These are phyloP conservation scores for Orcinus orca DNA, from an alignment of 2,113 vertebrate species.

Conservation along the genomic window DNA sequence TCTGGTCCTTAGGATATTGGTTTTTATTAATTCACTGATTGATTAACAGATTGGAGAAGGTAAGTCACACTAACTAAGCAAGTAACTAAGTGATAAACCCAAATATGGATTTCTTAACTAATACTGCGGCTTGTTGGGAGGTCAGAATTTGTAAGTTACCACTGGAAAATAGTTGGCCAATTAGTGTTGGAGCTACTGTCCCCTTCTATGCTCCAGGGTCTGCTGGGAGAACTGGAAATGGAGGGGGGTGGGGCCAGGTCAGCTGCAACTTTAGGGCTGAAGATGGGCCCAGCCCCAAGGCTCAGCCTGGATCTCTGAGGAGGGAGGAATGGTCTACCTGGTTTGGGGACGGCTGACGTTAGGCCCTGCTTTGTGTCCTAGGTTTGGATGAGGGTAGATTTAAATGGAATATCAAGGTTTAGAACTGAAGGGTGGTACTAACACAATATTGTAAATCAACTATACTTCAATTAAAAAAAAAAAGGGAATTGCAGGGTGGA, in stretches of 20 bases:
- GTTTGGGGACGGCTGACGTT: background rate
- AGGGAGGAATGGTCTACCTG: background rate
- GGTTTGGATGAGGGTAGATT: background rate
- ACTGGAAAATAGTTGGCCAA: background rate
- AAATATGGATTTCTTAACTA: background rate
- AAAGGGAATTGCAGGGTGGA: background rate
- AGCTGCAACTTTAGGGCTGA: background rate
- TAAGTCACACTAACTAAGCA: background rate
- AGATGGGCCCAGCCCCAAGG: background rate
- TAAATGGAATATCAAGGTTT: background rate
- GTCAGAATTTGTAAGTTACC: background rate
- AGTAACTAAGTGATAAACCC: background rate
- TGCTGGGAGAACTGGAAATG: background rate
- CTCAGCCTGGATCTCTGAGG: background rate
- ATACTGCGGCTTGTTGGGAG: background rate
- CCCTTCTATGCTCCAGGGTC: background rate
- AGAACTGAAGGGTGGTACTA: background rate
- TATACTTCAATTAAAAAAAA: background rate
- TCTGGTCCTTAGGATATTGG: background rate
- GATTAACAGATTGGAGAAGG: background rate
- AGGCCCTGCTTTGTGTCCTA: background rate
- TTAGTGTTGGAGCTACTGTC: background rate
- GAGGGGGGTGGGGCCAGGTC: accelerated
- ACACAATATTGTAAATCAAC: background rate
- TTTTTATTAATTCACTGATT: background rate